These are phyloP conservation scores for Vandiemenella viatica DNA, from an alignment of 2,888 invertebrate genomes.

Conservation along the genomic window DNA sequence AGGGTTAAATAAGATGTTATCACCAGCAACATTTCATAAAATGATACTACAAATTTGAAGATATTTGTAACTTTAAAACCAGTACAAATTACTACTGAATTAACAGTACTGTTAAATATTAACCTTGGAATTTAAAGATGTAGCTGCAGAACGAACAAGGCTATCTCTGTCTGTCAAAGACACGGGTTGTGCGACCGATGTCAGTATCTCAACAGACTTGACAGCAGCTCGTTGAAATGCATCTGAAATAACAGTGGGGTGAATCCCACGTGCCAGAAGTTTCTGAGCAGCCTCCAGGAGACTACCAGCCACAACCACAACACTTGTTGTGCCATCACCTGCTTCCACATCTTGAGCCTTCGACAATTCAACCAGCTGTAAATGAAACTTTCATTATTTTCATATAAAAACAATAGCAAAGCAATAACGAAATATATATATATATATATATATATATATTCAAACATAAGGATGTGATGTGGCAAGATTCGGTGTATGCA, in stretches of 20 bases:
- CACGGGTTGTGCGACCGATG: slow-evolving; percentile 70
- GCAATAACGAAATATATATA: too few species aligned
- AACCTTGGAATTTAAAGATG: slow-evolving; percentile 90
- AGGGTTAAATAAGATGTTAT: too few species aligned
- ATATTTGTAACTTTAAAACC: not conserved
- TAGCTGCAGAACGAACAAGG: slow-evolving; percentile 87
- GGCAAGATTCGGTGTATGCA: too few species aligned
- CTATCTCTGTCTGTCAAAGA: slow-evolving; percentile 75
- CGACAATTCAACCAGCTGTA: slow-evolving; percentile 88
- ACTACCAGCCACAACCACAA: slow-evolving; percentile 94
- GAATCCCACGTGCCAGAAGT: slow-evolving; percentile 83
- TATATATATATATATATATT: too few species aligned
- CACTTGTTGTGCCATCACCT: slow-evolving; percentile 98
- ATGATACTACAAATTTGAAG: too few species aligned
- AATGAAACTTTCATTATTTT: too few species aligned
- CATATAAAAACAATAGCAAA: too few species aligned
- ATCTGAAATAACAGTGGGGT: slow-evolving; percentile 94
- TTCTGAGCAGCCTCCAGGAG: slow-evolving; percentile 88
- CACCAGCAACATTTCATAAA: not conserved
- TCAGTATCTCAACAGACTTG: slow-evolving; percentile 62
- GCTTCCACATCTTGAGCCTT: slow-evolving; percentile 98
- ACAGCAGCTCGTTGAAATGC: slow-evolving; percentile 80
- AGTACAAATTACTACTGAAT: not conserved
- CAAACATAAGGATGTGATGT: too few species aligned
- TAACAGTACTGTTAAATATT: not conserved